Conservation (phyloP, 2,888 invertebrate genomes). For the Ernsta delagoae region DNA sequence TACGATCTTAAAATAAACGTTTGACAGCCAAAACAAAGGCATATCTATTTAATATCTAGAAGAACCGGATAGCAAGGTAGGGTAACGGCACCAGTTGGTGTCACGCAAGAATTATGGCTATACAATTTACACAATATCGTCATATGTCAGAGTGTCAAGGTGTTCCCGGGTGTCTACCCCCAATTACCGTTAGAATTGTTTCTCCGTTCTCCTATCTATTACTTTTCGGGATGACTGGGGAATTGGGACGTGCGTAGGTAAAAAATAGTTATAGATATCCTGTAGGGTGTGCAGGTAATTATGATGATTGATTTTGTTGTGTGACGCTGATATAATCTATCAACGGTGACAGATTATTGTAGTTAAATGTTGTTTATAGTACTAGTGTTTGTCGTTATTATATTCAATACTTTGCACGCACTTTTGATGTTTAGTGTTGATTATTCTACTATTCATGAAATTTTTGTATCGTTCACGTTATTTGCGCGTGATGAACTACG, state of each 20-base stretch:
- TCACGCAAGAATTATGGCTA: constrained; percentile 63
- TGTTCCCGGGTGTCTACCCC: constrained; percentile 70
- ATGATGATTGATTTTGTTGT: constrained; percentile 61
- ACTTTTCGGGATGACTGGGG: constrained; percentile 63
- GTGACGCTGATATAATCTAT: constrained; percentile 15
- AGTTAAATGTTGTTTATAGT: background rate
- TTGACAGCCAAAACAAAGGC: too few species aligned
- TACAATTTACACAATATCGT: constrained; percentile 78
- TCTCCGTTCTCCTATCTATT: constrained; percentile 71
- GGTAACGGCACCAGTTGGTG: constrained; percentile 40
- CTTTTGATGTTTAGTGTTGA: background rate
- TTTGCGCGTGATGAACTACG: too few species aligned
- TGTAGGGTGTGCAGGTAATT: constrained; percentile 53
- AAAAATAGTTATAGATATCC: constrained; percentile 63
- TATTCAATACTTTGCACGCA: background rate
- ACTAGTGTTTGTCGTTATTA: background rate
- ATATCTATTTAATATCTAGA: too few species aligned
- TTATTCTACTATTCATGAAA: too few species aligned
- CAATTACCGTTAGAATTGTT: constrained; percentile 78
- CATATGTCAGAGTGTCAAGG: constrained; percentile 72
- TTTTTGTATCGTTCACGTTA: too few species aligned
- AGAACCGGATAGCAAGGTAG: constrained; percentile 13
- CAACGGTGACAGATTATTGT: background rate
- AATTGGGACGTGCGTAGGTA: constrained; percentile 60
- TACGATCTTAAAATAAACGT: too few species aligned